Percentiles rank a stretch among this genome's conserved stretches.
These are phyloP conservation scores for Acrobasis repandana DNA, from an alignment of 2,888 invertebrate species.

Conservation along the genomic window DNA sequence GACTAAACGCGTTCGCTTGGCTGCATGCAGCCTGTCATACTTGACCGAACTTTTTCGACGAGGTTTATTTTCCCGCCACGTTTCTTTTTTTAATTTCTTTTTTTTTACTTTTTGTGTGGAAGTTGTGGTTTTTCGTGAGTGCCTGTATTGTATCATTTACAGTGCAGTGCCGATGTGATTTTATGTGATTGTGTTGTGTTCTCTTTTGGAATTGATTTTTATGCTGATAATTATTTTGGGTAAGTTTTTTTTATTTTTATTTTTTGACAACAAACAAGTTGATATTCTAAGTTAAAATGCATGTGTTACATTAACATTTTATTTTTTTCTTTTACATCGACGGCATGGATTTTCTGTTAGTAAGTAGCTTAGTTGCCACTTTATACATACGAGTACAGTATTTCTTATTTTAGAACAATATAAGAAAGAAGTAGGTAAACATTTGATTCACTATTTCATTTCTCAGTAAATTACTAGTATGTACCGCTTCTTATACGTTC, in stretches of 20 bases:
- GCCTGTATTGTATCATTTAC: slow-evolving; percentile 46
- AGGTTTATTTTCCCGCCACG: slow-evolving; percentile 65
- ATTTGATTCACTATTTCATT: no score
- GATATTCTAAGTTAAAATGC: no score
- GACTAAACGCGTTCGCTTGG: slow-evolving; percentile 50
- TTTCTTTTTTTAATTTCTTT: slow-evolving; percentile 40
- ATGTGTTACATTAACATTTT: background rate
- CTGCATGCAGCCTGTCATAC: slow-evolving; percentile 38
- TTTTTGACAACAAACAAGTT: background rate
- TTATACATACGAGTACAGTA: no score
- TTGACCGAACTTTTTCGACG: slow-evolving; percentile 71
- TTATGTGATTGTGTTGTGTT: slow-evolving; percentile 44
- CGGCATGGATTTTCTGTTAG: no score
- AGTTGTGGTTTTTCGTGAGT: slow-evolving; percentile 49
- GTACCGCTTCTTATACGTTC: background rate
- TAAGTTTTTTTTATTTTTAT: slow-evolving; percentile 26
- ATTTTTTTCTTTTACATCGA: background rate
- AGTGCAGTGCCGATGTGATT: slow-evolving; percentile 50
- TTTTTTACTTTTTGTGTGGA: slow-evolving; percentile 33
- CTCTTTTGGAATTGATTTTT: slow-evolving; percentile 45
- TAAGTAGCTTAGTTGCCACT: no score
- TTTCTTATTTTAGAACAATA: no score
- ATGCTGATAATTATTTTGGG: slow-evolving; percentile 14
- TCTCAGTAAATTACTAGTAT: no score
- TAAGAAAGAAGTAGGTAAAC: no score